Conservation (phyloP, 2,113 vertebrate species). For the Archocentrus centrarchus region DNA sequence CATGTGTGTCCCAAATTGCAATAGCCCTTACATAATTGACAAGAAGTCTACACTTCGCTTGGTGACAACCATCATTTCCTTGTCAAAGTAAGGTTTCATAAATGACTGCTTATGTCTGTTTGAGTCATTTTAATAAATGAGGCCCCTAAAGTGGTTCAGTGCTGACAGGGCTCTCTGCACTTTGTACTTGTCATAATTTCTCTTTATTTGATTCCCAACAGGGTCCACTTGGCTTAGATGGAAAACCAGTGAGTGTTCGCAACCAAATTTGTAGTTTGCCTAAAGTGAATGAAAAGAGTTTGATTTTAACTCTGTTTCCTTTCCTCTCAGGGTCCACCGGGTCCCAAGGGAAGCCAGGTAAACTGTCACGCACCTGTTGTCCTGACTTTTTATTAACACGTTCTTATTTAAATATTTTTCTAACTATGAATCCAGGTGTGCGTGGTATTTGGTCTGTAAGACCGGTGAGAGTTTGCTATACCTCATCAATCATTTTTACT, state of each 20-base stretch:
- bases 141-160: background rate
- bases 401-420: background rate
- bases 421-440: conserved; percentile 21
- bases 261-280: background rate
- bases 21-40: background rate
- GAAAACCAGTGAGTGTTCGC: conserved; percentile 92
- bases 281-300: background rate
- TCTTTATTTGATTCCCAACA: conserved; percentile 60
- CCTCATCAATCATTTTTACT: conserved; percentile 56
- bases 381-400: conserved; percentile 12
- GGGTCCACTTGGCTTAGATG: conserved; percentile 96
- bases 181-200: background rate
- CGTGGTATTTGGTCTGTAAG: conserved; percentile 21
- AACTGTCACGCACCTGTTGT: conserved; percentile 1
- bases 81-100: conserved; percentile 1
- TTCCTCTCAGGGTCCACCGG: conserved; percentile 76
- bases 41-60: background rate
- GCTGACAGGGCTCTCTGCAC: background rate
- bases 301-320: conserved; percentile 25
- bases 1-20: background rate
- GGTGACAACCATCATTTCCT: background rate
- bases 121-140: background rate
- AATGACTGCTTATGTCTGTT: background rate
- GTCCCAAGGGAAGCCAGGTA: conserved; percentile 84
- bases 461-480: conserved; percentile 31